phyloP scores from a whole-genome alignment of 2,888 invertebrate genomes.

The Apotomis turbidana region DNA sequence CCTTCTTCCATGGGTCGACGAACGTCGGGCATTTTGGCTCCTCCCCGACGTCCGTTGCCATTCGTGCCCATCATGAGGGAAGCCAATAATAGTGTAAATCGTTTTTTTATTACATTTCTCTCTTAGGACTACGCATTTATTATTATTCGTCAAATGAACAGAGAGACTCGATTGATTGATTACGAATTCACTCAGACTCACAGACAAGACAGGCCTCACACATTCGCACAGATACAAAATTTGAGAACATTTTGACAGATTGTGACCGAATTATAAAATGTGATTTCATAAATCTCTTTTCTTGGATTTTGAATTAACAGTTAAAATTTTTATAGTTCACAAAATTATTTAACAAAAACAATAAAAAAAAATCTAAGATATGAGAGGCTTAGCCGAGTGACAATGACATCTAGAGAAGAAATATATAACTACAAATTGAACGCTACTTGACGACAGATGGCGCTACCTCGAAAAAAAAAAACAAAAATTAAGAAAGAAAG shows the following conservation, averaged over 20 bases:
- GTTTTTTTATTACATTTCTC: constrained; percentile 49
- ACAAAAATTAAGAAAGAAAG: no score
- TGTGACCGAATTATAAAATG: not conserved
- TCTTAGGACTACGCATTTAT: constrained; percentile 28
- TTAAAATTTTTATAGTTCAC: no score
- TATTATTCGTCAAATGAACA: constrained; percentile 27
- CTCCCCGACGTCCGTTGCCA: constrained; percentile 84
- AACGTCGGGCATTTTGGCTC: constrained; percentile 85
- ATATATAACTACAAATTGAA: not conserved
- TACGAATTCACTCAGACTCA: constrained; percentile 32
- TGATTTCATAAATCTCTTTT: not conserved
- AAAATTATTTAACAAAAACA: no score
- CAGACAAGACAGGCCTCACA: constrained; percentile 30
- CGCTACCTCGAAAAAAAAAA: not conserved
- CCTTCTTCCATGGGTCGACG: constrained; percentile 88
- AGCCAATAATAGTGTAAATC: constrained; percentile 32
- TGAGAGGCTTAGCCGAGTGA: not conserved
- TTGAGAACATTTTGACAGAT: constrained; percentile 34
- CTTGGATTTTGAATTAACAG: no score
- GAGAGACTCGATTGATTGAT: constrained; percentile 39
- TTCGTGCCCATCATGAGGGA: constrained; percentile 69
- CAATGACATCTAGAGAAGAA: constrained; percentile 12
- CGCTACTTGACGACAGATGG: constrained; percentile 2
- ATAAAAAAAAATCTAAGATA: no score
- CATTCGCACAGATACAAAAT: constrained; percentile 21